phyloP scores from a whole-genome alignment of 1,140 invertebrate genomes.

The Cylas formicarius region DNA sequence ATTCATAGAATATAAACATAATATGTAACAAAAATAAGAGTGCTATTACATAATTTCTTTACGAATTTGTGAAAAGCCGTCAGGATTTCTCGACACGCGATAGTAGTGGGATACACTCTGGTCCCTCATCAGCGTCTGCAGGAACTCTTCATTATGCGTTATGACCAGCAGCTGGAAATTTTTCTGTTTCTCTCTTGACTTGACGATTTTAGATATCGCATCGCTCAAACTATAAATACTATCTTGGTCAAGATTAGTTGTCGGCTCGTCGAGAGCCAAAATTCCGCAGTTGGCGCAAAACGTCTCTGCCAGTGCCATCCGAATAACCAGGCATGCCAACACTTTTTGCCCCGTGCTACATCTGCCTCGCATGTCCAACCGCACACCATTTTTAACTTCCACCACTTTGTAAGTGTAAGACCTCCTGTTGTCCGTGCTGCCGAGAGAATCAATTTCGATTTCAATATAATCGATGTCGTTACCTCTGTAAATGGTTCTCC shows the following conservation, averaged over 20 bases:
- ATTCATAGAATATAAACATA: too few relatives aligned
- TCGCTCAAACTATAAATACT: constrained; percentile 85
- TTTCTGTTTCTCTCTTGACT: constrained; percentile 54
- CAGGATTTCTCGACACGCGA: constrained; percentile 57
- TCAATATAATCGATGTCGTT: constrained; percentile 80
- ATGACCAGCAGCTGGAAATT: constrained; percentile 96
- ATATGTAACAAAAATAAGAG: too few relatives aligned
- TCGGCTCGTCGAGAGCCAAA: constrained; percentile 95
- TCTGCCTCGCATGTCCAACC: constrained; percentile 91
- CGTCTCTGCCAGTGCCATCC: constrained; percentile 93
- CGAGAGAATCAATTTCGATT: constrained; percentile 53
- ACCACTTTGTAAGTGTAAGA: constrained; percentile 84
- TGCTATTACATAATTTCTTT: constrained; percentile 34
- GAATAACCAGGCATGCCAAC: constrained; percentile 87
- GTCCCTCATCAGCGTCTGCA: constrained; percentile 65
- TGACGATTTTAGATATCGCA: constrained; percentile 69
- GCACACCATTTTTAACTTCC: constrained; percentile 71
- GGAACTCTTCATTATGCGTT: constrained; percentile 93
- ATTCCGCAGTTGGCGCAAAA: constrained; percentile 90
- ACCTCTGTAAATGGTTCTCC: constrained; percentile 86
- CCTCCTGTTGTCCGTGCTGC: too few relatives aligned
- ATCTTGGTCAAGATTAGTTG: constrained; percentile 90
- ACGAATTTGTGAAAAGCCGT: constrained; percentile 49
- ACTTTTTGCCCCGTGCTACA: constrained; percentile 98
- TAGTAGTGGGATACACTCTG: constrained; percentile 64